Percentiles rank a stretch among this genome's conserved stretches.
Conservation (phyloP, 2,113 vertebrate species). For the Prionailurus bengalensis region DNA sequence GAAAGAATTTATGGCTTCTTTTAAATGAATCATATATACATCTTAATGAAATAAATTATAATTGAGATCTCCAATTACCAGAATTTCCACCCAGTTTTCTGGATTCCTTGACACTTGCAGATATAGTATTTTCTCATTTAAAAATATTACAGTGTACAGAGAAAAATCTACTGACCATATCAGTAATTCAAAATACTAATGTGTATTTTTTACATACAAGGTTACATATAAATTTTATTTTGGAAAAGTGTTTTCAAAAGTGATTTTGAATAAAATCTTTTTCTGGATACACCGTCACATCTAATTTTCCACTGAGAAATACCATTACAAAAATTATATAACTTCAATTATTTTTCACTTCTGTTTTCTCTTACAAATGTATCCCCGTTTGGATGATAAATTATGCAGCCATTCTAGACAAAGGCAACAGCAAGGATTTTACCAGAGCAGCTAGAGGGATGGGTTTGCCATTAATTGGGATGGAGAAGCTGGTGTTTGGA, state of each 20-base stretch:
- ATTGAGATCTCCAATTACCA: background rate
- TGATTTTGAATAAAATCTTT: background rate
- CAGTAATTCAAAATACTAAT: background rate
- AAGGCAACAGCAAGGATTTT: background rate
- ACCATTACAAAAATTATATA: background rate
- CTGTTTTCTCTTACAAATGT: background rate
- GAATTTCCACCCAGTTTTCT: background rate
- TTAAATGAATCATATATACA: background rate
- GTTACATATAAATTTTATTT: background rate
- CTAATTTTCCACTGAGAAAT: background rate
- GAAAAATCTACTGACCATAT: background rate
- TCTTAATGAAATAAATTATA: background rate
- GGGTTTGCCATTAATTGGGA: background rate
- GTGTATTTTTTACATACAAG: background rate
- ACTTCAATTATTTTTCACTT: slow-evolving; percentile 7
- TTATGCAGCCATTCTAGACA: background rate
- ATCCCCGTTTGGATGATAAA: background rate
- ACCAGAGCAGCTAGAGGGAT: background rate
- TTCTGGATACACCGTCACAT: background rate
- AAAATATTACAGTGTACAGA: background rate
- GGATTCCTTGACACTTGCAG: background rate
- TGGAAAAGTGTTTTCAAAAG: background rate
- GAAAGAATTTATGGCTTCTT: background rate
- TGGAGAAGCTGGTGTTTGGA: background rate
- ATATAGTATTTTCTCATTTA: background rate